Conservation (phyloP, 2,797 vertebrate genomes). For the Melanotaenia boesemani region DNA sequence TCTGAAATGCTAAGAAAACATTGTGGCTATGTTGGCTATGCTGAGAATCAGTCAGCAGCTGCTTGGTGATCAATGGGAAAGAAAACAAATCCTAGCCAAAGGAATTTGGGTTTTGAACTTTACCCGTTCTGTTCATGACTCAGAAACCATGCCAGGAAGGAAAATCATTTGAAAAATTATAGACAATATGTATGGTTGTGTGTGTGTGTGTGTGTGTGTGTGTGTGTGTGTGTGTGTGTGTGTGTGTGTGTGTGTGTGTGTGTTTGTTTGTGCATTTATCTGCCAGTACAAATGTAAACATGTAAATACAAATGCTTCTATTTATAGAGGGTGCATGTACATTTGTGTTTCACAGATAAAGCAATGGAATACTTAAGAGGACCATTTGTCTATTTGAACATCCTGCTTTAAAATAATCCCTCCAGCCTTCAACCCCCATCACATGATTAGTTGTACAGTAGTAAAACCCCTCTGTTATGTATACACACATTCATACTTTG, state of each 20-base stretch:
- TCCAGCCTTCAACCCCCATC: constrained; percentile 32
- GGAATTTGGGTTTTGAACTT: constrained; percentile 77
- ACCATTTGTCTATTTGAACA: constrained; percentile 63
- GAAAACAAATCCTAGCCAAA: constrained; percentile 81
- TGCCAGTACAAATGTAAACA: neutral
- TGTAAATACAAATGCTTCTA: neutral
- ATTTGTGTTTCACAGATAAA: constrained; percentile 14
- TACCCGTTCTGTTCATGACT: constrained; percentile 56
- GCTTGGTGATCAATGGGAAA: constrained; percentile 82
- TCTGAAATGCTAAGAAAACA: constrained; percentile 82
- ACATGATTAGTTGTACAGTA: constrained; percentile 64
- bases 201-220: neutral
- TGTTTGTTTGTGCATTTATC: neutral
- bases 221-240: neutral
- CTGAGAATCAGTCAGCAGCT: constrained; percentile 80
- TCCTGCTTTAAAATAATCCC: constrained; percentile 51
- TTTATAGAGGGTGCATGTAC: neutral
- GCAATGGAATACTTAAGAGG: constrained; percentile 12
- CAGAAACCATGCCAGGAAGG: constrained; percentile 48
- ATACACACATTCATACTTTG: constrained; percentile 80
- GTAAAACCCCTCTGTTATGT: constrained; percentile 59
- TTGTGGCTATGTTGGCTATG: constrained; percentile 75
- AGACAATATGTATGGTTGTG: constrained; percentile 14
- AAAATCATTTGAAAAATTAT: constrained; percentile 58
- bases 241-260: no score